phyloP scores from a whole-genome alignment of 2,113 vertebrate species.

The Choloepus hoffmanni region DNA sequence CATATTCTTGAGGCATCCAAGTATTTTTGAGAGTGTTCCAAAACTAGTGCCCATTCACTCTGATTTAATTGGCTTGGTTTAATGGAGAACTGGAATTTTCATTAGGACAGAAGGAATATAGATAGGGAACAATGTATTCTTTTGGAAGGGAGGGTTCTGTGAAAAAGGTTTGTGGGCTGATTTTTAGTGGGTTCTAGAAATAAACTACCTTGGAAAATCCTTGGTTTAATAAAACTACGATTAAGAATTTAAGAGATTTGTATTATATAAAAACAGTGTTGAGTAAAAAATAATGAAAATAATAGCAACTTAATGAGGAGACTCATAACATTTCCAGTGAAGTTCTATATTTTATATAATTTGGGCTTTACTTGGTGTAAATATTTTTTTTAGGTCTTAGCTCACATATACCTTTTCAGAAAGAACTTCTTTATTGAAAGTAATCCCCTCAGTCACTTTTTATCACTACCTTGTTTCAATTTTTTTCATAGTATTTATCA shows the following conservation, averaged over 20 bases:
- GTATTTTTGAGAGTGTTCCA: not conserved
- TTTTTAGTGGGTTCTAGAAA: not conserved
- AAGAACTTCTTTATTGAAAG: not conserved
- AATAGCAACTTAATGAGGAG: not conserved
- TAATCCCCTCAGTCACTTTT: not conserved
- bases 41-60: not conserved
- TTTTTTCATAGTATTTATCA: not conserved
- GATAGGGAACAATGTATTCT: not conserved
- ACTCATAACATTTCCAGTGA: not conserved
- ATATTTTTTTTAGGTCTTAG: not conserved
- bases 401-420: not conserved
- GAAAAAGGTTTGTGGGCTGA: not conserved
- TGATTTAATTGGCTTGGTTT: not conserved
- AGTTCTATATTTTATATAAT: not conserved
- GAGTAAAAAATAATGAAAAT: not conserved
- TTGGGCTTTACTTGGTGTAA: not conserved
- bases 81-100: not conserved
- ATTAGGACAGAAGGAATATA: not conserved
- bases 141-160: not conserved
- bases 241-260: not conserved
- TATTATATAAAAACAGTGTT: not conserved
- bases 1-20: not conserved
- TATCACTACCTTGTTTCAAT: not conserved
- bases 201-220: not conserved
- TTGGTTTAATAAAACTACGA: not conserved